Evolutionary conservation across 2,797 vertebrate species (phyloP).

Genomic region (Cirrhinus mrigala): DNA sequence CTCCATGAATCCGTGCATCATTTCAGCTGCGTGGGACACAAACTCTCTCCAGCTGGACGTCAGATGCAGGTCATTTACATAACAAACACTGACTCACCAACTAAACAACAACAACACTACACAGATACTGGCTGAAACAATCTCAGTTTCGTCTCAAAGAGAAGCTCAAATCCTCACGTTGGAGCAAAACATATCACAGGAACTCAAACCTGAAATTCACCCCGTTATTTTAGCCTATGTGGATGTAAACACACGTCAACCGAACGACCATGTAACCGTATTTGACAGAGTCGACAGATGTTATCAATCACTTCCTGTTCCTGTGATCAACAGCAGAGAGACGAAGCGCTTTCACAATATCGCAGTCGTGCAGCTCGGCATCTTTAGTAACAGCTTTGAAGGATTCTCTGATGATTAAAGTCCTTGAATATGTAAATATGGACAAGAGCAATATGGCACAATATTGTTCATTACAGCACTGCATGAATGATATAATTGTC

Average conservation of each 20-base stretch:
- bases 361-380: neutral
- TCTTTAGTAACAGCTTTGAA: slow-evolving; percentile 1
- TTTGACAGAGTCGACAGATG: slow-evolving; percentile 24
- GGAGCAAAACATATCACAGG: neutral
- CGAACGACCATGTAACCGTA: neutral
- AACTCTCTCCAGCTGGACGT: neutral
- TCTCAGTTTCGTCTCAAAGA: neutral
- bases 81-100: slow-evolving; percentile 2
- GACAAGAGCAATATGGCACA: neutral
- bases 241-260: neutral
- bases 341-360: neutral
- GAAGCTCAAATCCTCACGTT: neutral
- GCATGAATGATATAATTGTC: neutral
- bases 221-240: neutral
- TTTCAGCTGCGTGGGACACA: slow-evolving; percentile 5
- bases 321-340: neutral
- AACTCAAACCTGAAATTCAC: neutral
- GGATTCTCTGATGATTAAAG: slow-evolving; percentile 2
- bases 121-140: neutral
- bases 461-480: neutral
- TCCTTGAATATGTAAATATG: neutral
- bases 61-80: slow-evolving; percentile 4
- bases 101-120: neutral
- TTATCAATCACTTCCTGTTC: slow-evolving; percentile 9
- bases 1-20: neutral